Conservation (phyloP, 2,113 vertebrate genomes). For the Semnopithecus entellus region DNA sequence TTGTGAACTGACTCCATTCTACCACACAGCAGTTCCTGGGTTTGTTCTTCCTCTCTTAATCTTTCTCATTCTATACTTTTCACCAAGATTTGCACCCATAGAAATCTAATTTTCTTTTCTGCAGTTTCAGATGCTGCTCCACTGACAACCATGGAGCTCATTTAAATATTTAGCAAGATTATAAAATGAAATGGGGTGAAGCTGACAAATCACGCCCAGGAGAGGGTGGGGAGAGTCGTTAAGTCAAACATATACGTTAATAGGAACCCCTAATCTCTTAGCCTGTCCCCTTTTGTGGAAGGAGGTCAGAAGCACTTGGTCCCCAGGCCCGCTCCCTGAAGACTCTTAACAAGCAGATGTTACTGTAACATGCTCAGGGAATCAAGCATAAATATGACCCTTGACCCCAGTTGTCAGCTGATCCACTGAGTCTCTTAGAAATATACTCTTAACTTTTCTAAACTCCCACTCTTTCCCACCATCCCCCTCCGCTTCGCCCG, state of each 20-base stretch:
- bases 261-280: slow-evolving; percentile 85
- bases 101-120: not conserved
- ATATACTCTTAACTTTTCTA: slow-evolving; percentile 95
- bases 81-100: no score
- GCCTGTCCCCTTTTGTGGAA: slow-evolving; percentile 79
- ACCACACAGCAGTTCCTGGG: not conserved
- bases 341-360: slow-evolving; percentile 95
- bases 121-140: not conserved
- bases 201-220: slow-evolving; percentile 65
- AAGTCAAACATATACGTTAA: slow-evolving; percentile 78
- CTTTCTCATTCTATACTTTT: not conserved
- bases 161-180: slow-evolving; percentile 76
- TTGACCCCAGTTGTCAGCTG: slow-evolving; percentile 95
- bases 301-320: slow-evolving; percentile 90
- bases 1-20: not conserved
- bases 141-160: not conserved
- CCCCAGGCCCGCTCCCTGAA: slow-evolving; percentile 84
- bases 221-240: slow-evolving; percentile 59
- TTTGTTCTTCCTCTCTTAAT: not conserved
- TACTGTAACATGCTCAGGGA: slow-evolving; percentile 96
- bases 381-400: slow-evolving; percentile 94
- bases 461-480: slow-evolving; percentile 97
- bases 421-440: slow-evolving; percentile 94
- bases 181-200: slow-evolving; percentile 77
- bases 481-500: slow-evolving; percentile 86